These are phyloP conservation scores for Hippocampus abdominalis DNA, from an alignment of 2,113 vertebrate species.

Conservation along the genomic window DNA sequence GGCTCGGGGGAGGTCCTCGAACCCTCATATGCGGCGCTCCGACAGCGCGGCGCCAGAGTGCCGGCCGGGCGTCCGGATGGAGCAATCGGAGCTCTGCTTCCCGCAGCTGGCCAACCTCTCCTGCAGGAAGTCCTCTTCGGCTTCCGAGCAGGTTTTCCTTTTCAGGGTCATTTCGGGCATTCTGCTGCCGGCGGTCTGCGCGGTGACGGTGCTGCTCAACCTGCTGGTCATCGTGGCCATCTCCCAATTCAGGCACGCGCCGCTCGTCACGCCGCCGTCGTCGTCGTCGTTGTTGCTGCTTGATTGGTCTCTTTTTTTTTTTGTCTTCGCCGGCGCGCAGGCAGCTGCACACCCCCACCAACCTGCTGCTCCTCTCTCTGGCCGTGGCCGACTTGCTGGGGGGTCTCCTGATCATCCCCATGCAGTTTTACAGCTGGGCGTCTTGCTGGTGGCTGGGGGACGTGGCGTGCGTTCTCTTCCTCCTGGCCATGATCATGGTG, in stretches of 20 bases:
- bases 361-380: slow-evolving; percentile 68
- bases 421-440: slow-evolving; percentile 64
- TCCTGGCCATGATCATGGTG: slow-evolving; percentile 39
- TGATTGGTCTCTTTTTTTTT: not conserved
- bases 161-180: no score
- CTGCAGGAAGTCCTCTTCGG: not conserved
- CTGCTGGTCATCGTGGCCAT: slow-evolving; percentile 52
- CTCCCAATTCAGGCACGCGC: slow-evolving; percentile 52
- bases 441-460: slow-evolving; percentile 66
- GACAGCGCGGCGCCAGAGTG: not conserved
- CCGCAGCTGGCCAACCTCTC: not conserved
- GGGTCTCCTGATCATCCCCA: slow-evolving; percentile 78
- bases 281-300: no score
- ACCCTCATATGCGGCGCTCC: no score
- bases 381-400: slow-evolving; percentile 59
- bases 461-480: slow-evolving; percentile 43
- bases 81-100: not conserved
- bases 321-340: not conserved
- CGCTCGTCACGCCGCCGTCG: no score
- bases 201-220: not conserved
- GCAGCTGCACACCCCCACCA: slow-evolving; percentile 67
- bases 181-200: not conserved
- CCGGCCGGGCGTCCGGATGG: not conserved
- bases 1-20: no score
- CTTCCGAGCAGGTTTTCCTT: no score